Evolutionary conservation across 2,113 vertebrate genomes (phyloP).

Genomic region (Myiagra hebetior): DNA sequence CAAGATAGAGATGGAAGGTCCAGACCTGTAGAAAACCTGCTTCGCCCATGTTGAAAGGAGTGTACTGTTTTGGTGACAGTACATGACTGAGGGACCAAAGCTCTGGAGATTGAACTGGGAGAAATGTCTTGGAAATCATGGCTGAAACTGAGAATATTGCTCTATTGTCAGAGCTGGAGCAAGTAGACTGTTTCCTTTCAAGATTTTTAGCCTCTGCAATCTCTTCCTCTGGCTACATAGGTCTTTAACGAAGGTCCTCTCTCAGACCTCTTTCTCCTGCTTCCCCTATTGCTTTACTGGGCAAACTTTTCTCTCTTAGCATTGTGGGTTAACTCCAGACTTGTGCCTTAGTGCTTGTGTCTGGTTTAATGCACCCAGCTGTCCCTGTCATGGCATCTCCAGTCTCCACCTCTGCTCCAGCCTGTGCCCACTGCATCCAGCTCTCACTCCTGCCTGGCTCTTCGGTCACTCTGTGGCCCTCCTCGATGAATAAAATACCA

Average conservation of each 20-base stretch:
- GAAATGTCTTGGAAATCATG: not conserved
- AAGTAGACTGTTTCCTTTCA: not conserved
- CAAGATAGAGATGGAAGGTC: not conserved
- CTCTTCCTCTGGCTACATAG: not conserved
- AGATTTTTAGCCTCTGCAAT: not conserved
- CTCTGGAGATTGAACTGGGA: not conserved
- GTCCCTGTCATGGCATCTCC: not conserved
- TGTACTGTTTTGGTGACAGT: not conserved
- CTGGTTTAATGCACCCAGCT: not conserved
- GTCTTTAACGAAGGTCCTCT: not conserved
- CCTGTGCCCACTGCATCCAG: not conserved
- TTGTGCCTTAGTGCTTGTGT: fast-evolving
- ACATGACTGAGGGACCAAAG: not conserved
- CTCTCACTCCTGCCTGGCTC: not conserved
- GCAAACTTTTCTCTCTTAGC: not conserved
- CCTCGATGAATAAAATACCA: not conserved
- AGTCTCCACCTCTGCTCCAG: not conserved
- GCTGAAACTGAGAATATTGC: not conserved
- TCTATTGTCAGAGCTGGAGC: not conserved
- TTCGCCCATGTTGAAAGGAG: not conserved
- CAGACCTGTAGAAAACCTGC: not conserved
- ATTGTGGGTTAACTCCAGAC: not conserved
- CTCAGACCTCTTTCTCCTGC: not conserved
- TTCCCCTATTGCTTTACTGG: not conserved
- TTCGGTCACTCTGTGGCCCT: not conserved